Base-by-base conservation (phyloP, 2,888 invertebrate species). In the Drosophila helvetica region DNA sequence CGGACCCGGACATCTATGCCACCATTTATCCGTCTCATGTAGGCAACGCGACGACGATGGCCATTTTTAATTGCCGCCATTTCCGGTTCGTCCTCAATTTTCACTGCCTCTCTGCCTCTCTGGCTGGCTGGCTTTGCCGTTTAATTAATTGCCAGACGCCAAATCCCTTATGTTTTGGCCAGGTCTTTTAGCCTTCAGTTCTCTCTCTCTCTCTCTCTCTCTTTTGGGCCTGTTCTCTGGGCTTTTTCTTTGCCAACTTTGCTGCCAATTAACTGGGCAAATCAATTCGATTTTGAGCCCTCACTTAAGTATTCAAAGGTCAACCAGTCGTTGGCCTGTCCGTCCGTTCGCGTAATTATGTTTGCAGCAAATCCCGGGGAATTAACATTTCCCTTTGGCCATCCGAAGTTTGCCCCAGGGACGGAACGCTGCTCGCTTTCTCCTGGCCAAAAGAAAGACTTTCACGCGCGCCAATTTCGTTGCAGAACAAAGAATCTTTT, bases 31-130 rank as follows among this genome's bases (percentile, higher is more conserved):
- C 63, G 43, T 38, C 42, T 38, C 67, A 56, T 77, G 66, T 59
- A 45, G 54, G 59, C 56, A 17, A n/a, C 45, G 51, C 58, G 7
- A n/a, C 59, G 59, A 33, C 56, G 60, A 33, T 59, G 60, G 72
- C 38, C 60, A 30, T 65, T 70, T 83, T 83, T 86, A 86, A 82
- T 82, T 83, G 75, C 72, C 59, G 50, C 69, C 78, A 61, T 70
- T 60, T 67, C 38, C 55, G 52, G 59, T 50, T 45, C 51, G 57
- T 68, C 68, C 57, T 53, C 45, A 42, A 50, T 69, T 69, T 38
- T 53, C 50, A 30, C 10, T 38, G 10, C 17, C 22, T 46, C 15
- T 22, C 5, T n/a, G n/a, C n/a, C n/a, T n/a, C n/a, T n/a, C n/a
- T n/a, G n/a, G n/a, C n/a, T 19, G 19, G 5, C 38, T 63, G 56